Conservation (phyloP, 2,113 vertebrate species). For the Columba janthina region DNA sequence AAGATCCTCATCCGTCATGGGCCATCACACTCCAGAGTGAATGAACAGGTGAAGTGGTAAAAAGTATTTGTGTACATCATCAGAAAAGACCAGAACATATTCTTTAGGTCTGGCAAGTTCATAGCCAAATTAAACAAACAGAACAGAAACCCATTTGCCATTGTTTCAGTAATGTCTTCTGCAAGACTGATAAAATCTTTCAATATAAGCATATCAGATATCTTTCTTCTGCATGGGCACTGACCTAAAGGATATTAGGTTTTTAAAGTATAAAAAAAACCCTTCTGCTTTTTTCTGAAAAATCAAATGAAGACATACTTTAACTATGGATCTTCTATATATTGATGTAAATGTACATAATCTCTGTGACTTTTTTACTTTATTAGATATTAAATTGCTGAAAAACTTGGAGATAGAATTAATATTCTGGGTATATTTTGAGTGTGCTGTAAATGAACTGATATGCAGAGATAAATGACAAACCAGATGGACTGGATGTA, state of each 20-base stretch:
- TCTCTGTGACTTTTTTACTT: not conserved
- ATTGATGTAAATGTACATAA: not conserved
- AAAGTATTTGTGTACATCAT: conserved; percentile 15
- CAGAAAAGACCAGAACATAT: not conserved
- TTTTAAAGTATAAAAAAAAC: not conserved
- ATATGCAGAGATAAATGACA: not conserved
- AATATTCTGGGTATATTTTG: not conserved
- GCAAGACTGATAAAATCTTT: not conserved
- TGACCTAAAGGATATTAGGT: not conserved
- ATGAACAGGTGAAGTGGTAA: conserved; percentile 87
- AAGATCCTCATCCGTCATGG: conserved; percentile 94
- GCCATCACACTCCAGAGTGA: conserved; percentile 92
- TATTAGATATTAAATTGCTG: not conserved
- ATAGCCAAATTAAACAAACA: not conserved
- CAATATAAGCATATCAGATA: not conserved
- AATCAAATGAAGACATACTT: not conserved
- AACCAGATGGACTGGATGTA: not conserved
- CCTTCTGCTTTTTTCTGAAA: not conserved
- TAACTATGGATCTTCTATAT: not conserved
- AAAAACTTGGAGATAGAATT: not conserved
- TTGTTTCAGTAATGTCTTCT: not conserved
- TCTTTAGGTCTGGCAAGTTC: conserved; percentile 11
- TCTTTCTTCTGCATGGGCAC: not conserved
- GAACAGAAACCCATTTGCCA: not conserved
- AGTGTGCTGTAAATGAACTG: not conserved